These are phyloP conservation scores for Leptosomus discolor DNA, from an alignment of 2,113 vertebrate species.

Conservation along the genomic window DNA sequence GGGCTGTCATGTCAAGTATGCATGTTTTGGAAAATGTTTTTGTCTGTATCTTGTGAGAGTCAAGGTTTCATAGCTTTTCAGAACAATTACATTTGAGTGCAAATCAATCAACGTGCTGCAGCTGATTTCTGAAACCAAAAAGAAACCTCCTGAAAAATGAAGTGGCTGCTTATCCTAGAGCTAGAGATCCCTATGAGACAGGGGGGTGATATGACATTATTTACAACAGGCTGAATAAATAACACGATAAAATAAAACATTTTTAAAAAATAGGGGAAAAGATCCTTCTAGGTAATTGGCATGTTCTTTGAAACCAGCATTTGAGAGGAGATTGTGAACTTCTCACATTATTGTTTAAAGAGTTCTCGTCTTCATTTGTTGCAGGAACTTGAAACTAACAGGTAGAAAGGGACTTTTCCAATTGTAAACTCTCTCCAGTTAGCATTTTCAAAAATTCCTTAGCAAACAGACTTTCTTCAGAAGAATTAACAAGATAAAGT, in stretches of 20 bases:
- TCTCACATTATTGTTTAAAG: not conserved
- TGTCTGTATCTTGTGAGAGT: conserved; percentile 24
- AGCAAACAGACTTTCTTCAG: not conserved
- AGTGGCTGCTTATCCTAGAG: not conserved
- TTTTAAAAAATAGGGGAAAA: not conserved
- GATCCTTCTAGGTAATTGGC: not conserved
- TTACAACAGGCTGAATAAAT: not conserved
- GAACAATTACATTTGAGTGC: conserved; percentile 43
- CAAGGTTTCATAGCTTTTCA: conserved; percentile 55
- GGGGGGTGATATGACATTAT: not conserved
- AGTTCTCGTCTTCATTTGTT: not conserved
- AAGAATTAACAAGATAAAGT: not conserved
- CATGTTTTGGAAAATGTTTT: conserved; percentile 43
- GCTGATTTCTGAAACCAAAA: conserved; percentile 44
- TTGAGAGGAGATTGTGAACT: not conserved
- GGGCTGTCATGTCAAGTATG: conserved; percentile 44
- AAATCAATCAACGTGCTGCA: conserved; percentile 34
- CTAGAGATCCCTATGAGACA: not conserved
- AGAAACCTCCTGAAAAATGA: not conserved
- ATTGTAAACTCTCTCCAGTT: not conserved
- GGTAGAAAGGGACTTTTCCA: not conserved
- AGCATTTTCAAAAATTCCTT: not conserved
- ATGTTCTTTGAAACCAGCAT: not conserved
- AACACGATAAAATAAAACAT: not conserved
- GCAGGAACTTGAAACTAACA: not conserved